Conservation (phyloP, 2,888 invertebrate genomes). For the Melieria omissa region DNA sequence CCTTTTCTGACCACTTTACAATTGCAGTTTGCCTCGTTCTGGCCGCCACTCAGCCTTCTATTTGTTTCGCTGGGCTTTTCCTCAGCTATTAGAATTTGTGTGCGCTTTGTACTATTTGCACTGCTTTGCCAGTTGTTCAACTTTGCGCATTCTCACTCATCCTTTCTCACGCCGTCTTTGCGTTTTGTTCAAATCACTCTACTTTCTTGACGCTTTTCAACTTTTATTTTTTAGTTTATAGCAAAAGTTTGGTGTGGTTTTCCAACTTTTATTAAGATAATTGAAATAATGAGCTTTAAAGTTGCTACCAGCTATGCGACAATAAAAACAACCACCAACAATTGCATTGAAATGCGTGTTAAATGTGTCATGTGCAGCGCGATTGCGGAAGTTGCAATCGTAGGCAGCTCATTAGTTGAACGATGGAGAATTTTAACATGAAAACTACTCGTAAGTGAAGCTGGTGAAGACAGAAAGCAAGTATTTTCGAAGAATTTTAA, state of each 20-base stretch:
- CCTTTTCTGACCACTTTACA: not conserved
- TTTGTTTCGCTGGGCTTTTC: not conserved
- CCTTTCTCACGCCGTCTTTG: not conserved
- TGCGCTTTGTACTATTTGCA: slow-evolving; percentile 7
- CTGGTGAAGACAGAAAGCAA: no score
- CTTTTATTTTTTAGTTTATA: not conserved
- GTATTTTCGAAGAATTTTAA: no score
- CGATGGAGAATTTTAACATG: no score
- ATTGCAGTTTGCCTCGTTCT: not conserved
- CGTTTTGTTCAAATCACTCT: not conserved
- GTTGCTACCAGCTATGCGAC: not conserved
- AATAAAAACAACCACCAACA: no score
- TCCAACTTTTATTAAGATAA: slow-evolving; percentile 15
- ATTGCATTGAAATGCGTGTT: no score
- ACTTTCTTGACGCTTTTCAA: not conserved
- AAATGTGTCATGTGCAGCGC: no score
- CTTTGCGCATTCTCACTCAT: not conserved
- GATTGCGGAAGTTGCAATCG: no score
- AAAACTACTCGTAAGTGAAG: no score
- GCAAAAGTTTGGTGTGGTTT: slow-evolving; percentile 15
- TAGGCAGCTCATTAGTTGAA: no score
- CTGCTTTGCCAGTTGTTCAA: slow-evolving; percentile 12
- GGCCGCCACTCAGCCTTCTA: not conserved
- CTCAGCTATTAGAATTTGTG: no score
- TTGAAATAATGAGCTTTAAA: slow-evolving; percentile 12